Evolutionary conservation across 2,888 invertebrate genomes (phyloP).

Genomic region (Chalcosyrphus nemorum): DNA sequence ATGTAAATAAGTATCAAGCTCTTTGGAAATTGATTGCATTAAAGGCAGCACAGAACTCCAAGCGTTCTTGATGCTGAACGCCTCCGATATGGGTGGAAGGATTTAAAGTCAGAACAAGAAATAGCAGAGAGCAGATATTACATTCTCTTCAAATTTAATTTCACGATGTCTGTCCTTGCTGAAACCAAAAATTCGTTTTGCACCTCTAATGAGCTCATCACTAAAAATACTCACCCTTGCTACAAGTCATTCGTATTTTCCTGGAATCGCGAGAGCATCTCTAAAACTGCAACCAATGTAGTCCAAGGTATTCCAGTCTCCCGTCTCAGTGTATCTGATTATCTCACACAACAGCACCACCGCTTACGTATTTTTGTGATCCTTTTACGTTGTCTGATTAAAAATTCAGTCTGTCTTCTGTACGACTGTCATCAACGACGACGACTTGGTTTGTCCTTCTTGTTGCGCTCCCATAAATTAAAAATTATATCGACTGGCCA

Average conservation of each 20-base stretch:
- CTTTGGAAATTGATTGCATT: no score
- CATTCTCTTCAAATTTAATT: not conserved
- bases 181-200: not conserved
- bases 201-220: conserved; percentile 47
- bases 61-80: no score
- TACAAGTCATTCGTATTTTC: conserved; percentile 32
- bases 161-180: not conserved
- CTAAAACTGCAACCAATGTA: conserved; percentile 49
- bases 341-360: conserved; percentile 32
- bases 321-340: conserved; percentile 47
- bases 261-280: conserved; percentile 58
- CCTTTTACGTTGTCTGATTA: conserved; percentile 47
- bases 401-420: conserved; percentile 54
- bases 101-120: no score
- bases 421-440: conserved; percentile 40
- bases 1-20: no score
- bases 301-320: conserved; percentile 60
- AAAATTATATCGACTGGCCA: conserved; percentile 43
- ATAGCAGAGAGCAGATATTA: no score
- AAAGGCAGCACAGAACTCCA: no score
- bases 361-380: conserved; percentile 11
- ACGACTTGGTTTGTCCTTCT: conserved; percentile 53
- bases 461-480: conserved; percentile 52
- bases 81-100: no score
- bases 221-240: conserved; percentile 47